Conservation (phyloP, 2,888 invertebrate species). For the Podotricha telesiphe region DNA sequence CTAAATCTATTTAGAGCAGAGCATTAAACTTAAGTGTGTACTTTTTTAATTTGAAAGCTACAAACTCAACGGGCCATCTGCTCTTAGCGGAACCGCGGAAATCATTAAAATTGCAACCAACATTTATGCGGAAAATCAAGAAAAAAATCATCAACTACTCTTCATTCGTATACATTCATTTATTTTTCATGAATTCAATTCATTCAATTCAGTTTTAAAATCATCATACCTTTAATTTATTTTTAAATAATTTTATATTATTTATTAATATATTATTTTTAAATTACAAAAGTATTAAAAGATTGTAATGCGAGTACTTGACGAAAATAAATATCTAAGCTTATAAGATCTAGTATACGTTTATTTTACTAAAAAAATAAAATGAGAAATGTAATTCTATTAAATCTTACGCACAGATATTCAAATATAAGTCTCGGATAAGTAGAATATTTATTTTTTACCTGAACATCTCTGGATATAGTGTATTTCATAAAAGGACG, state of each 20-base stretch:
- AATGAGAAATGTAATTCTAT: not conserved
- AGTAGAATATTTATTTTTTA: constrained; percentile 15
- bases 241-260: not conserved
- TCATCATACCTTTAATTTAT: not conserved
- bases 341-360: not conserved
- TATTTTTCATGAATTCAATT: not conserved
- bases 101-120: constrained; percentile 57
- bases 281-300: too few species aligned
- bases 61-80: constrained; percentile 21
- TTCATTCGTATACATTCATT: constrained; percentile 3
- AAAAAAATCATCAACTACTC: constrained; percentile 34
- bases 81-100: constrained; percentile 12
- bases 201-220: not conserved
- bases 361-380: not conserved
- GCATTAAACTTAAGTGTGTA: constrained; percentile 4
- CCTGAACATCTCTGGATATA: constrained; percentile 54
- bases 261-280: too few species aligned
- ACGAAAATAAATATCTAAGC: too few species aligned
- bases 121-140: constrained; percentile 74
- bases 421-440: not conserved
- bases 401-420: constrained; percentile 1
- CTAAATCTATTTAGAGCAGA: constrained; percentile 3
- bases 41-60: constrained; percentile 9
- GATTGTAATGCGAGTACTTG: too few species aligned
- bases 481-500: constrained; percentile 53